Conservation (phyloP, 2,888 invertebrate species). For the Machimus rusticus region DNA sequence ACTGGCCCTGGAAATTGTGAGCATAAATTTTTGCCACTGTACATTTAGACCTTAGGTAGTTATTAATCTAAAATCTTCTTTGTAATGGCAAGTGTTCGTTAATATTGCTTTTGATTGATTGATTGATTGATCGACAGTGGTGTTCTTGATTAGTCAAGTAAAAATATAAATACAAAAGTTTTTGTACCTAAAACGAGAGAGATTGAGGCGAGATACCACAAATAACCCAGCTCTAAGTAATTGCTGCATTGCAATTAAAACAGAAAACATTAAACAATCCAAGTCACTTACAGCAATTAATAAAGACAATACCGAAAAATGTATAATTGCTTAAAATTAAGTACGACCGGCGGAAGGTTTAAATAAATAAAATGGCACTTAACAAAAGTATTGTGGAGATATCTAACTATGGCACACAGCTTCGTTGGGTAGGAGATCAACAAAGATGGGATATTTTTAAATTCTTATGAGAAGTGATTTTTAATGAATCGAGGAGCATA, state of each 20-base stretch:
- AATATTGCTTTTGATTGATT: too few relatives aligned
- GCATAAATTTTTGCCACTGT: too few relatives aligned
- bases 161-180: too few relatives aligned
- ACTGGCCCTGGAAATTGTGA: too few relatives aligned
- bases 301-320: not conserved
- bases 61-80: too few relatives aligned
- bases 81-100: too few relatives aligned
- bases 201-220: not conserved
- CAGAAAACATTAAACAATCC: not conserved
- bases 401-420: not conserved
- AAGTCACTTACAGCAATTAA: not conserved
- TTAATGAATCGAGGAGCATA: not conserved
- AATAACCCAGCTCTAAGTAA: not conserved
- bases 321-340: not conserved
- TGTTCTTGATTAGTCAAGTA: too few relatives aligned
- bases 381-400: not conserved
- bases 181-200: not conserved
- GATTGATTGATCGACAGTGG: too few relatives aligned
- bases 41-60: too few relatives aligned
- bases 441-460: not conserved
- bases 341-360: not conserved
- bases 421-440: not conserved
- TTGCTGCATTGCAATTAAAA: not conserved
- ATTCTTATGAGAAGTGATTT: not conserved
- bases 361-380: constrained; percentile 24